phyloP scores from a whole-genome alignment of 2,888 invertebrate genomes.

The Drosophila stalkeri region DNA sequence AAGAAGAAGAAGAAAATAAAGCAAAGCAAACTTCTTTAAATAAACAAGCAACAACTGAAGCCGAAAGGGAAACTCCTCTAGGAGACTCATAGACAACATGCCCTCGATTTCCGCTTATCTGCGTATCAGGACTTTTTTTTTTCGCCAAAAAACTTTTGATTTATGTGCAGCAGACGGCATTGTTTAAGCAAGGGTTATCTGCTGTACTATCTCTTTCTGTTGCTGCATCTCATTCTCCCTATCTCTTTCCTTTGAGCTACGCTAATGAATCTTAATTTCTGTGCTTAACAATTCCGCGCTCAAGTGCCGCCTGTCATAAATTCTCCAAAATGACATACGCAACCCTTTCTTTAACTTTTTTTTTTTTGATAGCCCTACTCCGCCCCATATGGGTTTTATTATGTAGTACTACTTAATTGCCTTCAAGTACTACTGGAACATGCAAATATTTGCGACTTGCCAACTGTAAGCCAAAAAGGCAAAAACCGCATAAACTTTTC shows the following conservation, averaged over 20 bases:
- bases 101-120: slow-evolving; percentile 35
- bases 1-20: background rate
- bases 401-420: background rate
- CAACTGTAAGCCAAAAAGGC: slow-evolving; percentile 34
- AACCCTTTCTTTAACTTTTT: slow-evolving; percentile 36
- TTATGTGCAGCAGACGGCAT: slow-evolving; percentile 44
- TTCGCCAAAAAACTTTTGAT: slow-evolving; percentile 46
- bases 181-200: slow-evolving; percentile 23
- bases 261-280: slow-evolving; percentile 75
- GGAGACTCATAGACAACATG: background rate
- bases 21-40: slow-evolving; percentile 30
- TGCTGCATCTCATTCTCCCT: slow-evolving; percentile 10
- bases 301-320: slow-evolving; percentile 63
- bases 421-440: slow-evolving; percentile 7
- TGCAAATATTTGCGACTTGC: slow-evolving; percentile 59
- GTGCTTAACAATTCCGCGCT: slow-evolving; percentile 51
- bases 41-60: slow-evolving; percentile 45
- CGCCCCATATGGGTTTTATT: background rate
- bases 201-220: slow-evolving; percentile 6
- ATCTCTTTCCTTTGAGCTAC: slow-evolving; percentile 13
- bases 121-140: slow-evolving; percentile 16
- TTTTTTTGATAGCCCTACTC: background rate
- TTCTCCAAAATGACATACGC: slow-evolving; percentile 60
- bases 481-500: slow-evolving; percentile 34
- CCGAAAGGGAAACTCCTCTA: background rate